Evolutionary conservation across 2,888 invertebrate genomes (phyloP).

Genomic region (Synanthedon vespiformis): DNA sequence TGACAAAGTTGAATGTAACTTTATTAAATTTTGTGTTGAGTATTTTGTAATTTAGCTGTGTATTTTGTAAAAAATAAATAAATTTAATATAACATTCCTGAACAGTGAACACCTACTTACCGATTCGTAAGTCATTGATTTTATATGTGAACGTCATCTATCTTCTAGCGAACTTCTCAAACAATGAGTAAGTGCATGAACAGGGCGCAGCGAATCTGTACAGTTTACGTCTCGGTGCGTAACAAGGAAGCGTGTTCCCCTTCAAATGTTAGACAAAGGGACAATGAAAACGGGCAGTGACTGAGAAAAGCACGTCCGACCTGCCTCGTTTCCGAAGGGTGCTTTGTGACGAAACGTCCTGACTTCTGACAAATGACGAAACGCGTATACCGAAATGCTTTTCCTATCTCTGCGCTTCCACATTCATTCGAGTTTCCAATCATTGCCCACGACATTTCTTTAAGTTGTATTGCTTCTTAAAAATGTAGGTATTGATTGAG

Average conservation of each 20-base stretch:
- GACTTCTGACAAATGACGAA: neutral
- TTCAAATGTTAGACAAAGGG: conserved; percentile 14
- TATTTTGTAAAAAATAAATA: too few species aligned
- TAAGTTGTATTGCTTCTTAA: too few species aligned
- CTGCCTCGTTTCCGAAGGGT: neutral
- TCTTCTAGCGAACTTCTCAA: neutral
- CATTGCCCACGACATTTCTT: too few species aligned
- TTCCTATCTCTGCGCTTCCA: neutral
- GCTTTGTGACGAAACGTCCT: neutral
- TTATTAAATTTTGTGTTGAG: too few species aligned
- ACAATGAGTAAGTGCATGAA: neutral
- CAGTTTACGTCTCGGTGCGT: conserved; percentile 17
- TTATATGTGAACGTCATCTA: neutral
- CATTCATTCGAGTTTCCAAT: too few species aligned
- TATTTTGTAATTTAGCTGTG: too few species aligned
- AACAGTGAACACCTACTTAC: too few species aligned
- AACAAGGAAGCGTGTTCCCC: conserved; percentile 11
- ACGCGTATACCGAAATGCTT: neutral
- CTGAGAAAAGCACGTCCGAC: neutral
- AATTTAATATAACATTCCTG: too few species aligned
- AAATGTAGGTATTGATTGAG: too few species aligned
- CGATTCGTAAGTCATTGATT: too few species aligned
- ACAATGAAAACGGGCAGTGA: neutral
- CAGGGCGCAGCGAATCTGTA: conserved; percentile 14
- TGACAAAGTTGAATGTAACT: too few species aligned